A percentile compares a stretch with the other conserved stretches of the same genome.
phyloP scores from a whole-genome alignment of 1,140 invertebrate species.

The Cepaea nemoralis region DNA sequence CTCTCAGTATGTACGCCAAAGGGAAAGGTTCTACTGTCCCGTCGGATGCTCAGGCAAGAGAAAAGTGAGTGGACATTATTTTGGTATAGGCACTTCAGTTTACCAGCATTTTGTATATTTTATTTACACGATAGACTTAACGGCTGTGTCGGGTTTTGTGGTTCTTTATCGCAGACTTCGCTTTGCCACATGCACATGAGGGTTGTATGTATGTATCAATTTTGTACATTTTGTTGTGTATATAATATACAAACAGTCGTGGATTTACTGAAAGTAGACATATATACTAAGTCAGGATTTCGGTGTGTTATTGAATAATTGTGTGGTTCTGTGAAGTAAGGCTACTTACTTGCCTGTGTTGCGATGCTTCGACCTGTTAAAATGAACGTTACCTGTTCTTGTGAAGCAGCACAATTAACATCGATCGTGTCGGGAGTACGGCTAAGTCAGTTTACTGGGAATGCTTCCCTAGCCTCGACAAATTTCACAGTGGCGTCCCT shows the following conservation, averaged over 20 bases:
- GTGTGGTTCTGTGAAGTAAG: no score
- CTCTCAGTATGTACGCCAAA: slow-evolving; percentile 88
- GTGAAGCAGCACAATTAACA: neutral
- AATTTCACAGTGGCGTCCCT: slow-evolving; percentile 28
- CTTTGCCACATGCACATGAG: slow-evolving; percentile 66
- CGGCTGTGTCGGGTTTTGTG: neutral
- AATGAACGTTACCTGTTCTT: slow-evolving; percentile 48
- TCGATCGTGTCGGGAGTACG: neutral
- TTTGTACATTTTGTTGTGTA: no score
- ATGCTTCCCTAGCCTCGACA: neutral
- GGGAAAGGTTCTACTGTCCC: slow-evolving; percentile 91
- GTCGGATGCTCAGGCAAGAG: slow-evolving; percentile 92
- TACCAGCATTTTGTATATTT: neutral
- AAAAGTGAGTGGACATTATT: slow-evolving; percentile 82
- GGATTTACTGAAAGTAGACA: no score
- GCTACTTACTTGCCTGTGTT: no score
- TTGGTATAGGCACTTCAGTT: neutral
- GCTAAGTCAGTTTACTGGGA: slow-evolving; percentile 38
- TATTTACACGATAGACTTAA: neutral
- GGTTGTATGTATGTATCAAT: no score
- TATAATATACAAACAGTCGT: no score
- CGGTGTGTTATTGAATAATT: no score
- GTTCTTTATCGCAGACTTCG: slow-evolving; percentile 41
- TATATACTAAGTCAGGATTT: no score
- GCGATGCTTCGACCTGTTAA: slow-evolving; percentile 68